phyloP scores from a whole-genome alignment of 2,888 invertebrate species.

The Drosophila hawaiiensis region DNA sequence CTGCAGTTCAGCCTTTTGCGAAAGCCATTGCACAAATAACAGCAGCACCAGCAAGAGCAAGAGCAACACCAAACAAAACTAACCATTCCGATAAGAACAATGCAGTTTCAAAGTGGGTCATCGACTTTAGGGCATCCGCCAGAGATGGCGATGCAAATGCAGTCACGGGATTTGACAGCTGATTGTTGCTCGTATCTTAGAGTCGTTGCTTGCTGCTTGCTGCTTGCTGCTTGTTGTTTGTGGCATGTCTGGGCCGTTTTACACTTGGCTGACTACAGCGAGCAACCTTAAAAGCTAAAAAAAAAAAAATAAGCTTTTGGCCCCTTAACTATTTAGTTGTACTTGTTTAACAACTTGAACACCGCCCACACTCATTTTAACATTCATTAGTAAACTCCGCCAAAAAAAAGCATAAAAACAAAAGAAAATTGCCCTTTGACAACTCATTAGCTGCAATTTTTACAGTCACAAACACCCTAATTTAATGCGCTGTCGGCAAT shows the following conservation, averaged over 20 bases:
- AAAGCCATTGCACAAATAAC: slow-evolving; percentile 56
- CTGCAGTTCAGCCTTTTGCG: slow-evolving; percentile 66
- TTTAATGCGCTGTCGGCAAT: slow-evolving; percentile 16
- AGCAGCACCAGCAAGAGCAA: slow-evolving; percentile 21
- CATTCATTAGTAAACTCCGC: slow-evolving; percentile 16
- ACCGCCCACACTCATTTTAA: slow-evolving; percentile 17
- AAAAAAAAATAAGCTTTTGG: not conserved
- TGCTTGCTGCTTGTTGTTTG: slow-evolving; percentile 8
- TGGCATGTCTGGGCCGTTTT: slow-evolving; percentile 38
- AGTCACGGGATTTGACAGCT: slow-evolving; percentile 40
- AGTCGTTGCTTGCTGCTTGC: slow-evolving; percentile 19
- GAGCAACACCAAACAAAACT: not conserved
- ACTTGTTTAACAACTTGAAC: slow-evolving; percentile 8
- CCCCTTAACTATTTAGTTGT: slow-evolving; percentile 1
- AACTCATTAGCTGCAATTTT: slow-evolving; percentile 59
- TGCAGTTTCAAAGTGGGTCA: slow-evolving; percentile 66
- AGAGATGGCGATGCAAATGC: slow-evolving; percentile 28
- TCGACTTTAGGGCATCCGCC: slow-evolving; percentile 52
- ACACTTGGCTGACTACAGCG: slow-evolving; percentile 62
- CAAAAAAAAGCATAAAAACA: not conserved
- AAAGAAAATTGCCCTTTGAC: slow-evolving; percentile 63
- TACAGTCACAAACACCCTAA: slow-evolving; percentile 28
- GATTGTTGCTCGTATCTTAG: slow-evolving; percentile 27
- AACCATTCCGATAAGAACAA: slow-evolving; percentile 63
- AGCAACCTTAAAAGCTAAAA: slow-evolving; percentile 30